These are phyloP conservation scores for Seriola aureovittata DNA, from an alignment of 2,113 vertebrate species.

Conservation along the genomic window DNA sequence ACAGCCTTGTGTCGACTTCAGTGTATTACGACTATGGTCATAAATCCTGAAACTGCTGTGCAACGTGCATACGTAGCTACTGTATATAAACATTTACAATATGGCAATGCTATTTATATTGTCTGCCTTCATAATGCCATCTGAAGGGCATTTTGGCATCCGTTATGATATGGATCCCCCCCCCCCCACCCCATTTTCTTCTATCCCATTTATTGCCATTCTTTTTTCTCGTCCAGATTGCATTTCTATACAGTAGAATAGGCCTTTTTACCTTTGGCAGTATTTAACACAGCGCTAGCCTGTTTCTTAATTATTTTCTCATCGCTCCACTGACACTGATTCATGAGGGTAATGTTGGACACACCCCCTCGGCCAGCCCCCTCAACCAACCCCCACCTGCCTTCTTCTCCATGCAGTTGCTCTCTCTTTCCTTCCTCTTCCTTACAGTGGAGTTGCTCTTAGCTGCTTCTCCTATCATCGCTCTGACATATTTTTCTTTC, in stretches of 20 bases:
- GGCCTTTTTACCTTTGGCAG: constrained; percentile 76
- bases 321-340: constrained; percentile 82
- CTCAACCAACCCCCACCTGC: constrained; percentile 50
- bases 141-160: constrained; percentile 81
- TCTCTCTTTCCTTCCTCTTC: constrained; percentile 35
- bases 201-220: constrained; percentile 71
- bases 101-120: constrained; percentile 85
- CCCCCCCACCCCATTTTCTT: constrained; percentile 47
- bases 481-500: constrained; percentile 10
- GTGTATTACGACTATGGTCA: constrained; percentile 75
- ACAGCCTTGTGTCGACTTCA: constrained; percentile 80
- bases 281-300: constrained; percentile 76
- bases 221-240: constrained; percentile 58
- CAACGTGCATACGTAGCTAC: constrained; percentile 73
- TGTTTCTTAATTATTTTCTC: constrained; percentile 86
- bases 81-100: constrained; percentile 87
- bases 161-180: constrained; percentile 82
- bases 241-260: constrained; percentile 66
- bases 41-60: constrained; percentile 82
- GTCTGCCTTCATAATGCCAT: constrained; percentile 82
- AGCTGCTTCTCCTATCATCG: constrained; percentile 29
- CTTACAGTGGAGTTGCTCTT: constrained; percentile 27
- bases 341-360: constrained; percentile 77
- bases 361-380: constrained; percentile 70
- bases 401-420: constrained; percentile 21